Conservation (phyloP, 1,140 invertebrate species). For the Drosophila littoralis region DNA sequence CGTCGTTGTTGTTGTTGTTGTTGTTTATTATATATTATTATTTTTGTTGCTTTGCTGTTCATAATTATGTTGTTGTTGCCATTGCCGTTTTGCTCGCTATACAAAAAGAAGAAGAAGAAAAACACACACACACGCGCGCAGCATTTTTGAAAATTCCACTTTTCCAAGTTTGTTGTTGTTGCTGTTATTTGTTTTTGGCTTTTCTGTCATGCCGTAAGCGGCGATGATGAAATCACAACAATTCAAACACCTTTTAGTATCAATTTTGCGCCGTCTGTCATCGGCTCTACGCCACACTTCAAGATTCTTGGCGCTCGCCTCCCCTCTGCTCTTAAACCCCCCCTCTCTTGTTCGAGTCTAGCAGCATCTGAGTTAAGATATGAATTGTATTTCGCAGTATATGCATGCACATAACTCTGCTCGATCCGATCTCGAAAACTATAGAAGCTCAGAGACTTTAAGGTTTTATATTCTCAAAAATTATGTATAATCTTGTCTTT, state of each 20-base stretch:
- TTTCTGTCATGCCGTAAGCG: conserved; percentile 79
- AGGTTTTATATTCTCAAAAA: too few relatives aligned
- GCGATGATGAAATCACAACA: conserved; percentile 82
- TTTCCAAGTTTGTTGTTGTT: conserved; percentile 63
- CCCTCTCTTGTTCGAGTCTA: background rate
- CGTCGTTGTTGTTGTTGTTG: conserved; percentile 15
- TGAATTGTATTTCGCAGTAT: too few relatives aligned
- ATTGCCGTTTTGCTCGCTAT: conserved; percentile 27
- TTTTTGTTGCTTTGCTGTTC: conserved; percentile 37
- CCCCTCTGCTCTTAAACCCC: background rate
- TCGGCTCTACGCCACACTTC: conserved; percentile 13
- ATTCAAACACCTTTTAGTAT: conserved; percentile 83
- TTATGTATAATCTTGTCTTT: too few relatives aligned
- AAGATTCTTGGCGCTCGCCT: background rate
- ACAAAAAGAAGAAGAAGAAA: conserved; percentile 45
- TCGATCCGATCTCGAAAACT: too few relatives aligned
- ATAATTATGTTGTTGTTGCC: conserved; percentile 79
- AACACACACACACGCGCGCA: conserved; percentile 44
- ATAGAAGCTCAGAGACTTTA: too few relatives aligned
- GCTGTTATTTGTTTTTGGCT: conserved; percentile 62
- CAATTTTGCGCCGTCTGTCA: conserved; percentile 74
- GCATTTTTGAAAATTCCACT: conserved; percentile 76
- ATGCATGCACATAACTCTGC: too few relatives aligned
- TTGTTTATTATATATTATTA: conserved; percentile 67
- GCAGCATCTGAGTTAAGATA: too few relatives aligned